Base-by-base conservation (phyloP, 2,797 vertebrate genomes). In the Gouania willdenowi region DNA sequence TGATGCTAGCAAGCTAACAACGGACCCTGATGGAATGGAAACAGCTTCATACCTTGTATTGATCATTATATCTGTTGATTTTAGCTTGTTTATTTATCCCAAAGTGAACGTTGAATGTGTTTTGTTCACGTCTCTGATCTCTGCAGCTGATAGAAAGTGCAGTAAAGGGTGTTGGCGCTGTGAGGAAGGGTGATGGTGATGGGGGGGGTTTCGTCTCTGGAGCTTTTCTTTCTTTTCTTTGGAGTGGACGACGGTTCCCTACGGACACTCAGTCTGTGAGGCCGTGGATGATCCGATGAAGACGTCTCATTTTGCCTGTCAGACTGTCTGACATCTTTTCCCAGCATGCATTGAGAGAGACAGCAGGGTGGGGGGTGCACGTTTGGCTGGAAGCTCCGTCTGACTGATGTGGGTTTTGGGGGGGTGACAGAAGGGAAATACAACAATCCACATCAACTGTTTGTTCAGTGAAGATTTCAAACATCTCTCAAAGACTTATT, bases 221-320 rank as follows among this genome's bases (percentile, higher is more conserved):
- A 26, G 26, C 37, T 68, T 54, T 14, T 46, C 70, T 32, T 46
- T 35, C 68, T 54, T 14, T 46, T 70, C 32, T 46, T 35, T 48
- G 29, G 36, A 39, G 38, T 33, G 41, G 26, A 37, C 37, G 41
- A 32, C 17, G 17, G 27, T 25, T 61, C 57, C 78, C 67, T 15
- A 26, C 50, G 79, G 76, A 75, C 43, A 47, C 44, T 46, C 71
- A 66, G 61, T 73, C 75, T 71, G 60, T 33, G 57, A 46, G 28
- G 70, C 54, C 63, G 63, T 68, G 81, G 73, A 75, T 79, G 77
- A 82, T 83, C 77, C 77, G 75, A 87, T 85, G 78, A 77, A 82
- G 78, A 79, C 23, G 47, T 81, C 74, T 83, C 65, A 59, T 84
- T 81, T 81, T 26, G 21, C 48, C 71, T 79, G 73, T 84, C 78